Conservation (phyloP, 2,113 vertebrate species). For the Varanus komodoensis region DNA sequence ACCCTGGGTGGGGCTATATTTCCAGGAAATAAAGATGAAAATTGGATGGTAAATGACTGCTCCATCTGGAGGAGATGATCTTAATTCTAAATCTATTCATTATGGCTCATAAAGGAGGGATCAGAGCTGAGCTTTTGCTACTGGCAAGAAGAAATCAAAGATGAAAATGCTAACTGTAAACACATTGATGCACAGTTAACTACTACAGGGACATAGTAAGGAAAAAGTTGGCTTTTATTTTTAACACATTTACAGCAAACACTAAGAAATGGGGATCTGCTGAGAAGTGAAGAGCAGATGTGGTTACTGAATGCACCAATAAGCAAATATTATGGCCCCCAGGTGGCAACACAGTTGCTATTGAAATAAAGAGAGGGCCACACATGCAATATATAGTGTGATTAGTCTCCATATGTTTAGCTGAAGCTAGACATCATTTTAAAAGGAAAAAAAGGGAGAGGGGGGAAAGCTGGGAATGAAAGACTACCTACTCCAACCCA, state of each 20-base stretch:
- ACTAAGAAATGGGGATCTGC: slow-evolving; percentile 34
- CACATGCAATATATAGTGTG: slow-evolving; percentile 19
- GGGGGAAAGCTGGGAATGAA: neutral
- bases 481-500: no score
- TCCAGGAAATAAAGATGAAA: slow-evolving; percentile 47
- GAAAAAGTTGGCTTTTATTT: slow-evolving; percentile 53
- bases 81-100: slow-evolving; percentile 44
- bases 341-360: slow-evolving; percentile 32
- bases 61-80: slow-evolving; percentile 43
- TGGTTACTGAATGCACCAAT: neutral
- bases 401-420: slow-evolving; percentile 47
- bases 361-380: slow-evolving; percentile 20
- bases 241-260: slow-evolving; percentile 46
- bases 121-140: slow-evolving; percentile 40
- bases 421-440: neutral
- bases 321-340: slow-evolving; percentile 10
- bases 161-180: slow-evolving; percentile 56
- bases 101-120: slow-evolving; percentile 35
- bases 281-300: slow-evolving; percentile 31
- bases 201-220: slow-evolving; percentile 9
- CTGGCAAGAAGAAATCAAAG: slow-evolving; percentile 34
- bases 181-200: slow-evolving; percentile 39
- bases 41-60: slow-evolving; percentile 26
- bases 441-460: neutral
- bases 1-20: slow-evolving; percentile 8